These are phyloP conservation scores for Euplagia quadripunctaria DNA, from an alignment of 2,888 invertebrate species.

Conservation along the genomic window DNA sequence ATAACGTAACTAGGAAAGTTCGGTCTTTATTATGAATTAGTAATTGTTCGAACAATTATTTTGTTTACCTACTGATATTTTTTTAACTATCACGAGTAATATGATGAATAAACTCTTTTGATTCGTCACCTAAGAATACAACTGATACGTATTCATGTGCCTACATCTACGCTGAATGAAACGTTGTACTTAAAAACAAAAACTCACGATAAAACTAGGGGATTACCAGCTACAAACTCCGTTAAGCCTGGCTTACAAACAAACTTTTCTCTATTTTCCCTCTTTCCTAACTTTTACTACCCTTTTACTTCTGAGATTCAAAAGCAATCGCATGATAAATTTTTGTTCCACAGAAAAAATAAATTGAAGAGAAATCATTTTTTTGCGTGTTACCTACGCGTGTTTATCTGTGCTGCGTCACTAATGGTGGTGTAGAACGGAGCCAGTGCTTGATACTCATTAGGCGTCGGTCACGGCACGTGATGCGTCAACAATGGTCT, in stretches of 20 bases:
- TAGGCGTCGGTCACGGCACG: conserved; percentile 50
- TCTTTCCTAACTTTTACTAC: conserved; percentile 20
- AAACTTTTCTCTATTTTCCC: conserved; percentile 20
- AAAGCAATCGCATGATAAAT: conserved; percentile 7
- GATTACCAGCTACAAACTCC: conserved; percentile 16
- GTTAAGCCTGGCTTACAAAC: conserved; percentile 7
- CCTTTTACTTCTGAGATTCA: conserved; percentile 1
- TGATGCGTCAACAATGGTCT: conserved; percentile 56
- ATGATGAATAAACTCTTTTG: too few species aligned
- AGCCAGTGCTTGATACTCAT: conserved; percentile 61
- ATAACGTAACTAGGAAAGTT: too few species aligned
- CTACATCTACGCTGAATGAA: neutral
- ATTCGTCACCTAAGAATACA: too few species aligned
- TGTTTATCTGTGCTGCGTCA: conserved; percentile 47
- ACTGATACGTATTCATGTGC: neutral
- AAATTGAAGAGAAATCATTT: conserved; percentile 33
- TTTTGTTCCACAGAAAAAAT: conserved; percentile 27
- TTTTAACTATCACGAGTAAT: too few species aligned
- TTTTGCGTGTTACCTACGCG: conserved; percentile 43
- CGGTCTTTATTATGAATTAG: too few species aligned
- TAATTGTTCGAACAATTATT: too few species aligned
- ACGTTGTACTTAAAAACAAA: conserved; percentile 6
- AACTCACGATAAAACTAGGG: conserved; percentile 3
- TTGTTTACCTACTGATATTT: too few species aligned
- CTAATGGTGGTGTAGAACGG: conserved; percentile 57